Percentiles rank a stretch among this genome's conserved stretches.
These are phyloP conservation scores for Cariama cristata DNA, from an alignment of 2,113 vertebrate genomes.

Conservation along the genomic window DNA sequence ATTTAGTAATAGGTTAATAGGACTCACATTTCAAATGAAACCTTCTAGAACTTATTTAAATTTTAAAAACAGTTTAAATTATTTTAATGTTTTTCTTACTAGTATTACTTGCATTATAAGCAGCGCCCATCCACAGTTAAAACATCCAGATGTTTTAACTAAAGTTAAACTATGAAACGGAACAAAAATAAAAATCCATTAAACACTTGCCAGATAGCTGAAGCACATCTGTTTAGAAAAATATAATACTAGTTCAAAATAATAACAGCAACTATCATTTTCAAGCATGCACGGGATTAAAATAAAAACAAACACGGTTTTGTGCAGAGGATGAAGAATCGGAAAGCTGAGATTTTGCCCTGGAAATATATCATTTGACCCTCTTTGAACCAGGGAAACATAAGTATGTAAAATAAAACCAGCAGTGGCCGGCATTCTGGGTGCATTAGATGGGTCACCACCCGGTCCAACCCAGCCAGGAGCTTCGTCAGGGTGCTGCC, in stretches of 20 bases:
- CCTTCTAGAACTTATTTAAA: neutral
- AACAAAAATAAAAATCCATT: neutral
- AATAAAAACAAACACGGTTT: neutral
- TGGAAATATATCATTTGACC: neutral
- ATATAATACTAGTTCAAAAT: neutral
- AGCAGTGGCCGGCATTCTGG: accelerated
- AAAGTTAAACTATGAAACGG: neutral
- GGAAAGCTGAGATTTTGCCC: neutral
- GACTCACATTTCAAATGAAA: neutral
- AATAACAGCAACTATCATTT: neutral
- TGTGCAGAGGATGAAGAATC: neutral
- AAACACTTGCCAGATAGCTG: neutral
- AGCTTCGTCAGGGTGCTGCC: neutral
- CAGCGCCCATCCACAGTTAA: neutral
- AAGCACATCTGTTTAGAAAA: neutral
- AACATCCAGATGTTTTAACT: neutral
- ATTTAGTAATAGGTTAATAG: neutral
- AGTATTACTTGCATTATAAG: neutral
- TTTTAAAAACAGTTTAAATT: neutral
- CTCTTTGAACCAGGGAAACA: neutral
- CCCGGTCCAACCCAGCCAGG: accelerated
- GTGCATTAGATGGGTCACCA: neutral
- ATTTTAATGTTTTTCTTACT: neutral
- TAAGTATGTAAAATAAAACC: neutral
- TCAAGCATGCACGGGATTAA: neutral